A percentile compares a stretch with the other conserved stretches of the same genome.
phyloP scores from a whole-genome alignment of 1,140 invertebrate species.

The Drosophila pseudoobscura region DNA sequence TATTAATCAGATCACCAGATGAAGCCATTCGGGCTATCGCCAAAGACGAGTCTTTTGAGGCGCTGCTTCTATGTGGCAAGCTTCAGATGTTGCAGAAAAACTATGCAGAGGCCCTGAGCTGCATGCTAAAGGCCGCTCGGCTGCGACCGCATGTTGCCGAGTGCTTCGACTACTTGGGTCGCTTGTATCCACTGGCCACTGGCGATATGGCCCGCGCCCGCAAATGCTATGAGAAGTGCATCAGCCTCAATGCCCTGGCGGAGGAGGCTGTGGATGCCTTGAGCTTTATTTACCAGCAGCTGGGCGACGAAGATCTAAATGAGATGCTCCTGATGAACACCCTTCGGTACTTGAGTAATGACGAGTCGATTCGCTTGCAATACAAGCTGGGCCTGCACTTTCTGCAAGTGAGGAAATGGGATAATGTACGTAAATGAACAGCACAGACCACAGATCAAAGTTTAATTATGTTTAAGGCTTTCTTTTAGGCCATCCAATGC shows the following conservation, averaged over 20 bases:
- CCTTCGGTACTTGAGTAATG: slow-evolving; percentile 84
- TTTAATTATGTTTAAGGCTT: background rate
- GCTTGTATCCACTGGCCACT: slow-evolving; percentile 86
- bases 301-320: slow-evolving; percentile 88
- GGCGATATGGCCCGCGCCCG: slow-evolving; percentile 88
- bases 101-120: slow-evolving; percentile 86
- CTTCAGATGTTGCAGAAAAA: slow-evolving; percentile 87
- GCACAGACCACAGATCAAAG: too few species aligned
- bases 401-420: slow-evolving; percentile 88
- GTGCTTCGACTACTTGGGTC: slow-evolving; percentile 90
- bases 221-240: slow-evolving; percentile 93
- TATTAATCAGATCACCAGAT: slow-evolving; percentile 50
- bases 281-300: slow-evolving; percentile 89
- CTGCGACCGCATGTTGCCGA: slow-evolving; percentile 88
- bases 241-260: slow-evolving; percentile 88
- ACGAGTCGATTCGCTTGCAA: slow-evolving; percentile 90
- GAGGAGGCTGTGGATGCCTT: slow-evolving; percentile 88
- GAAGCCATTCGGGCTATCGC: slow-evolving; percentile 85
- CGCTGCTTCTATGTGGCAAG: slow-evolving; percentile 86
- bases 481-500: slow-evolving; percentile 87
- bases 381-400: slow-evolving; percentile 91
- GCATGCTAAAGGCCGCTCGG: slow-evolving; percentile 90
- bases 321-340: slow-evolving; percentile 87
- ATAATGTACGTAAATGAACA: slow-evolving; percentile 78
- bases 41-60: slow-evolving; percentile 83